These are phyloP conservation scores for Achatina immaculata DNA, from an alignment of 1,140 invertebrate species.

Conservation along the genomic window DNA sequence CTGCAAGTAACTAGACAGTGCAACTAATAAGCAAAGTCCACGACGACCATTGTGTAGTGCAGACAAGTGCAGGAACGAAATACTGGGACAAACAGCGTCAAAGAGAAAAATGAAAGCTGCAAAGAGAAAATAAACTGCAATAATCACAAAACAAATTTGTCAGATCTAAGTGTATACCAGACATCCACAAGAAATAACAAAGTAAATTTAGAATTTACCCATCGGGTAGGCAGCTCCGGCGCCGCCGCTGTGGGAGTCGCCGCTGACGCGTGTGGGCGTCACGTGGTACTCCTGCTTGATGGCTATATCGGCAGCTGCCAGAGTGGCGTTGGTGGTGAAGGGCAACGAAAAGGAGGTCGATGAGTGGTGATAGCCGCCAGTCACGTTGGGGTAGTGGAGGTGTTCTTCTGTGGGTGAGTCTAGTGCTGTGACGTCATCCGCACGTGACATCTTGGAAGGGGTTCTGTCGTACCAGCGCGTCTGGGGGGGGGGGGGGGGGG, in stretches of 20 bases:
- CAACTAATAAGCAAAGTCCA: too few relatives aligned
- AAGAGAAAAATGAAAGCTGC: too few relatives aligned
- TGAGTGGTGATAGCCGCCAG: slow-evolving; percentile 11
- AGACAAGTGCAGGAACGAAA: too few relatives aligned
- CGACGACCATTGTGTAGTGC: too few relatives aligned
- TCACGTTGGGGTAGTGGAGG: neutral
- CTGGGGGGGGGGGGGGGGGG: too few relatives aligned
- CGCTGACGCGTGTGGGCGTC: neutral
- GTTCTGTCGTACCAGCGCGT: slow-evolving; percentile 17
- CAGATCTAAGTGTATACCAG: too few relatives aligned
- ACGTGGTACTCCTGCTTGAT: slow-evolving; percentile 28
- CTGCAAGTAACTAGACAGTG: too few relatives aligned
- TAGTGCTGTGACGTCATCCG: neutral
- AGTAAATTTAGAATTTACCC: neutral
- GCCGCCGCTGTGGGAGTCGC: neutral
- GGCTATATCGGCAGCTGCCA: neutral
- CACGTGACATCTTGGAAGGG: slow-evolving; percentile 11
- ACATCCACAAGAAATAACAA: too few relatives aligned
- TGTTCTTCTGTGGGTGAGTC: slow-evolving; percentile 3
- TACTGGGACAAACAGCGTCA: too few relatives aligned
- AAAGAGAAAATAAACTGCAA: too few relatives aligned
- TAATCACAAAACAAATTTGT: too few relatives aligned
- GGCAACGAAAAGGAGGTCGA: neutral
- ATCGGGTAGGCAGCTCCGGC: slow-evolving; percentile 21
- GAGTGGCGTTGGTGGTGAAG: neutral